These are phyloP conservation scores for Noctua pronuba DNA, from an alignment of 2,888 invertebrate genomes.

Conservation along the genomic window DNA sequence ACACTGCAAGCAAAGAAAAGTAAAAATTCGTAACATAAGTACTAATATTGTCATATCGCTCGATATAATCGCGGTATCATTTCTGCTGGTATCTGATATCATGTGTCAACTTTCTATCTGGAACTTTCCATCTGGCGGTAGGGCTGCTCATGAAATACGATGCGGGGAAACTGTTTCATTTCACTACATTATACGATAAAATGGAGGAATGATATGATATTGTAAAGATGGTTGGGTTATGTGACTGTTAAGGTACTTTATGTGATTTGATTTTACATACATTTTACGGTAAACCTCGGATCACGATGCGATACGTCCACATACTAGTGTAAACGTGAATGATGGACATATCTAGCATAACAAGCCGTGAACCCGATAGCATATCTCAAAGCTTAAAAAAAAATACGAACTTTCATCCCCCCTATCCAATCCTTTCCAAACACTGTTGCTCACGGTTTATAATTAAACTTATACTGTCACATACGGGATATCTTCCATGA, in stretches of 20 bases:
- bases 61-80: conserved; percentile 47
- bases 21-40: conserved; percentile 15
- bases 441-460: too few species aligned
- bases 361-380: background rate
- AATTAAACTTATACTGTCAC: too few species aligned
- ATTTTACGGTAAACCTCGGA: background rate
- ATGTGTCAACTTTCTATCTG: conserved; percentile 64
- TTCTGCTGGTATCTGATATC: conserved; percentile 53
- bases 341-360: background rate
- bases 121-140: conserved; percentile 62
- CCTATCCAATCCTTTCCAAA: too few species aligned
- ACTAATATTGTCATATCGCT: conserved; percentile 44
- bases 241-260: background rate
- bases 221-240: background rate
- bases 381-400: background rate
- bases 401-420: too few species aligned
- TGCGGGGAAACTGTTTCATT: conserved; percentile 31
- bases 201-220: conserved; percentile 25
- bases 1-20: background rate
- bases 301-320: background rate
- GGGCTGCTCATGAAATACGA: conserved; percentile 49
- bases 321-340: background rate
- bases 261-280: background rate
- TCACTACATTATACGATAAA: conserved; percentile 5
- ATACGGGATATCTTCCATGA: too few species aligned